phyloP scores from a whole-genome alignment of 1,140 invertebrate genomes.

The Proctacanthus coquilletti region DNA sequence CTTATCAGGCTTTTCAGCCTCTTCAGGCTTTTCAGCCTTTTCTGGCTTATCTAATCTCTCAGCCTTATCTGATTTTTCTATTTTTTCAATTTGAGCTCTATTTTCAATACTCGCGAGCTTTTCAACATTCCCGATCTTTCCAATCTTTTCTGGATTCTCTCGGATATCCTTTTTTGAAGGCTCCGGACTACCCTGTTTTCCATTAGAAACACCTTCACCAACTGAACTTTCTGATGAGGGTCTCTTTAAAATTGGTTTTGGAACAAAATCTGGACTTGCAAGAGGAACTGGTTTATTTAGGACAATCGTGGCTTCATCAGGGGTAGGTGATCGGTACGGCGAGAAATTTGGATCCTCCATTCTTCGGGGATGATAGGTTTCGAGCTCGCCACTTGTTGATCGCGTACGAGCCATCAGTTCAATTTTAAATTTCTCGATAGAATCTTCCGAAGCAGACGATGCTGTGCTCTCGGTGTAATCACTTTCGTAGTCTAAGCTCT shows the following conservation, averaged over 20 bases:
- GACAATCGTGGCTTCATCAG: conserved; percentile 37
- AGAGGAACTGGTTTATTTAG: conserved; percentile 37
- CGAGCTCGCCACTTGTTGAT: conserved; percentile 39
- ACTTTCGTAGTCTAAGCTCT: conserved; percentile 33
- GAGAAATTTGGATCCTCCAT: conserved; percentile 23
- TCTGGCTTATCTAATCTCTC: conserved; percentile 3
- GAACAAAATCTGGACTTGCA: conserved; percentile 45
- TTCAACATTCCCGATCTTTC: no score
- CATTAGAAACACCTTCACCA: no score
- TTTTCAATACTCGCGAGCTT: no score
- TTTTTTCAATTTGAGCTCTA: conserved; percentile 11
- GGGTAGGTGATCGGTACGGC: conserved; percentile 26
- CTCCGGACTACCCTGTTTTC: no score
- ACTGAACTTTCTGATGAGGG: conserved; percentile 30
- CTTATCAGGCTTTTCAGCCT: no score
- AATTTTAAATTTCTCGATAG: conserved; percentile 37
- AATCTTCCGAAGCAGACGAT: conserved; percentile 35
- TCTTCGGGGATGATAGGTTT: conserved; percentile 49
- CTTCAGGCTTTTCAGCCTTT: background rate
- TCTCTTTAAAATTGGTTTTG: conserved; percentile 57
- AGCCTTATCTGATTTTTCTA: conserved; percentile 22
- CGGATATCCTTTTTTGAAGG: conserved; percentile 17
- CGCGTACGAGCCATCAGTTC: conserved; percentile 31
- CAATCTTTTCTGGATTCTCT: conserved; percentile 11
- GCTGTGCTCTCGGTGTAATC: conserved; percentile 44